Conservation (phyloP, 2,797 vertebrate species). For the Onychomys arenicola region DNA sequence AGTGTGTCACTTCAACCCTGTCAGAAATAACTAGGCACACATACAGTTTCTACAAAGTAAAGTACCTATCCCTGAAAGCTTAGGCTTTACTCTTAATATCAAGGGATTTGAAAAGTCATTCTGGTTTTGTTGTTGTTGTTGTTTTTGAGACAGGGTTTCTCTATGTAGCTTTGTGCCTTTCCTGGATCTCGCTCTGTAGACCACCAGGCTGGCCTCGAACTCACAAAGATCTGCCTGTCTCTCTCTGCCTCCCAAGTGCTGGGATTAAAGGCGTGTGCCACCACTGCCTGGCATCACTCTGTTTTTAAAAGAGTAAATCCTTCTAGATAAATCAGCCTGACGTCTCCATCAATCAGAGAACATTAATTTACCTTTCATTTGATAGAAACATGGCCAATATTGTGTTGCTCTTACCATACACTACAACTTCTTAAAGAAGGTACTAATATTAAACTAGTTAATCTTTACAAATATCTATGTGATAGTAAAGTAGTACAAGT, state of each 20-base stretch:
- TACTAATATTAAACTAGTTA: background rate
- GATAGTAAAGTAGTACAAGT: background rate
- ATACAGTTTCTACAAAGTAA: background rate
- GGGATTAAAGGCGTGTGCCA: too few species aligned
- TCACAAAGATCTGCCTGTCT: too few species aligned
- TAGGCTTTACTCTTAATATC: constrained; percentile 16
- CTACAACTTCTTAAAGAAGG: background rate
- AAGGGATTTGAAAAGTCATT: constrained; percentile 13
- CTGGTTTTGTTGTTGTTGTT: too few species aligned
- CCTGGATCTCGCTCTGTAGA: too few species aligned
- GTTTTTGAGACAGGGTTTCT: too few species aligned
- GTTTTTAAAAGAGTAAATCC: background rate
- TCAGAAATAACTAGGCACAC: constrained; percentile 22
- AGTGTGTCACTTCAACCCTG: background rate
- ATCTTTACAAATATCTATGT: background rate
- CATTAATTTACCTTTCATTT: background rate
- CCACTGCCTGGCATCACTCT: too few species aligned
- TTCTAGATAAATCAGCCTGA: background rate
- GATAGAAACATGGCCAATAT: background rate
- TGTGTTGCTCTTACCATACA: background rate
- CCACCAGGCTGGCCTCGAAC: too few species aligned
- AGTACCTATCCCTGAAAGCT: background rate
- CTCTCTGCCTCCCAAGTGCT: too few species aligned
- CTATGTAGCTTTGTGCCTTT: too few species aligned
- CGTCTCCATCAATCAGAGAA: background rate